These are phyloP conservation scores for Habroteleia sp. DNA, from an alignment of 2,888 invertebrate genomes.

Conservation along the genomic window DNA sequence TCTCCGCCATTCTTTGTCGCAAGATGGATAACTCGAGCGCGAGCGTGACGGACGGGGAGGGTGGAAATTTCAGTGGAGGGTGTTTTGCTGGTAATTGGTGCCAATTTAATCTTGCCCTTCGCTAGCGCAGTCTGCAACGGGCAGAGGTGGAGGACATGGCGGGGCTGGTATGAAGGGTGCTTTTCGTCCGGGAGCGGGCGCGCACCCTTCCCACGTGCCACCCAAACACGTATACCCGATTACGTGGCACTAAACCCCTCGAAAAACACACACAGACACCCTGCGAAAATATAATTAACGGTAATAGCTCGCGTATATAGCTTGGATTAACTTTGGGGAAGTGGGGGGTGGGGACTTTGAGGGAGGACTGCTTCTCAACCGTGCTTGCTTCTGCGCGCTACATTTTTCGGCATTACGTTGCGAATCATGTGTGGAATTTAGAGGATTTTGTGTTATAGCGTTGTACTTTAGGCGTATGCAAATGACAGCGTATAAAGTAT, in stretches of 20 bases:
- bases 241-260: conserved; percentile 63
- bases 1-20: conserved; percentile 55
- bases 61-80: conserved; percentile 75
- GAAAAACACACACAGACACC: conserved; percentile 66
- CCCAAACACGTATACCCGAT: conserved; percentile 62
- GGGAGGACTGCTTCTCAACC: conserved; percentile 13
- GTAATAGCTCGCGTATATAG: conserved; percentile 80
- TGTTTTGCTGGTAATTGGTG: conserved; percentile 86
- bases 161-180: conserved; percentile 56
- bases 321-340: conserved; percentile 75
- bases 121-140: conserved; percentile 78
- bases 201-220: conserved; percentile 65
- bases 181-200: conserved; percentile 42
- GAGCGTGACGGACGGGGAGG: conserved; percentile 67
- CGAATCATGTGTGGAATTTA: conserved; percentile 48
- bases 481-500: conserved; percentile 63
- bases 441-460: conserved; percentile 44
- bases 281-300: conserved; percentile 81
- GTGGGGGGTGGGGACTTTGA: conserved; percentile 51
- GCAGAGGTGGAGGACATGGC: conserved; percentile 70
- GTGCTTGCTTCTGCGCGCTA: conserved; percentile 4
- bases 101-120: conserved; percentile 86
- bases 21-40: conserved; percentile 61
- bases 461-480: conserved; percentile 35
- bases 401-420: conserved; percentile 58